Evolutionary conservation across 2,113 vertebrate genomes (phyloP).

Genomic region (Centropus bengalensis): DNA sequence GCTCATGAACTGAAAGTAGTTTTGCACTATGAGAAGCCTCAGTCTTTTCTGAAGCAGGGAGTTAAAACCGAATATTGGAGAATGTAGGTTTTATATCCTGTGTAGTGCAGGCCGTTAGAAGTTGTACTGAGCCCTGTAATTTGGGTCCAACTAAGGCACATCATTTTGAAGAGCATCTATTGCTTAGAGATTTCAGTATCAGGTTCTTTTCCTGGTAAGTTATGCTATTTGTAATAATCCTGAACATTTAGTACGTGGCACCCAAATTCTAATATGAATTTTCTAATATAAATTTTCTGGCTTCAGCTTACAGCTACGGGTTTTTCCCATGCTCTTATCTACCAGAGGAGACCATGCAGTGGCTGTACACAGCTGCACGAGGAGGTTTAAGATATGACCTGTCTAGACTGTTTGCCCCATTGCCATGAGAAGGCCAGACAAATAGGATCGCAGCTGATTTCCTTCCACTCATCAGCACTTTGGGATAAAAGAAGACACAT

Average conservation of each 20-base stretch:
- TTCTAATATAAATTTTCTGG: neutral
- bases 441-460: neutral
- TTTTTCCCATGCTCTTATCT: neutral
- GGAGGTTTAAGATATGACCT: neutral
- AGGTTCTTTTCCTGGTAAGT: neutral
- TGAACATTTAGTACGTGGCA: neutral
- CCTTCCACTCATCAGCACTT: neutral
- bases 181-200: neutral
- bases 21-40: neutral
- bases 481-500: neutral
- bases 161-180: neutral
- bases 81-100: neutral
- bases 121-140: neutral
- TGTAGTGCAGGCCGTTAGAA: neutral
- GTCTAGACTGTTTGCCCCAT: neutral
- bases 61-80: neutral
- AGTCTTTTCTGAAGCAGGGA: neutral
- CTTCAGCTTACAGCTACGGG: neutral
- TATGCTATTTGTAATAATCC: neutral
- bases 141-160: neutral
- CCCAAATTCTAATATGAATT: neutral
- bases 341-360: neutral
- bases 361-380: neutral
- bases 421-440: neutral
- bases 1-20: neutral